Base-by-base conservation (phyloP, 2,888 invertebrate genomes). In the Pammene fasciana region DNA sequence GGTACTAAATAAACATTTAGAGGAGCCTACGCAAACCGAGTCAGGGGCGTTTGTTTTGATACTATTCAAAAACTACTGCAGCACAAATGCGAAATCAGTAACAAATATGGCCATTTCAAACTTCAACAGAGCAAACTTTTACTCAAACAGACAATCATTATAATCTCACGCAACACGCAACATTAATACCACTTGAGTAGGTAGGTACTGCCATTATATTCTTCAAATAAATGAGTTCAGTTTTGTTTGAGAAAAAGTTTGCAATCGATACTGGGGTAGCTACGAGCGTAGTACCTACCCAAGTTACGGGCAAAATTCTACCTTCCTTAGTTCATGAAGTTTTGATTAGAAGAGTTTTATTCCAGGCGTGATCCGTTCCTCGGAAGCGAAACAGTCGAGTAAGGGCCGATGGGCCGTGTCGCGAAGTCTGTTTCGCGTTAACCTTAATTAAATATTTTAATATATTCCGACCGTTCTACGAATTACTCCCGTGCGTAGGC, bases 371-470 rank as follows among this genome's bases (percentile, higher is more conserved):
- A 78, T 79, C 79, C 76, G 76, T 85, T 86, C 74, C 83, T 76
- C 78, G 82, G 86, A 89, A 90, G 79, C 76, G 78, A 82, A 79
- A 83, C 84, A 85, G 85, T 85, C 79, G 80, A 78, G 80, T 80
- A 81, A 78, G 78, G 76, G 74, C 56, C 85, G 83, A 86, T 85
- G 82, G 82, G 81, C 79, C 79, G 77, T 78, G 75, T 81, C 79
- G 80, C 80, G 75, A 82, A 83, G 82, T 78, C 78, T 77, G 82
- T 82, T 85, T 83, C 81, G 74, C 79, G 76, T 74, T 80, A 82
- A 82, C 81, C 81, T 82, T 88, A 89, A 90, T 90, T 90, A 88
- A 85, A 82, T 88, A 88, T 89, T 87, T 88, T 87, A 89, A 89
- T 89, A 83, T 88, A 88, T 88, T 87, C 85, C 75, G 81, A 80